Evolutionary conservation across 2,888 invertebrate genomes (phyloP).

Genomic region (Cancer borealis): DNA sequence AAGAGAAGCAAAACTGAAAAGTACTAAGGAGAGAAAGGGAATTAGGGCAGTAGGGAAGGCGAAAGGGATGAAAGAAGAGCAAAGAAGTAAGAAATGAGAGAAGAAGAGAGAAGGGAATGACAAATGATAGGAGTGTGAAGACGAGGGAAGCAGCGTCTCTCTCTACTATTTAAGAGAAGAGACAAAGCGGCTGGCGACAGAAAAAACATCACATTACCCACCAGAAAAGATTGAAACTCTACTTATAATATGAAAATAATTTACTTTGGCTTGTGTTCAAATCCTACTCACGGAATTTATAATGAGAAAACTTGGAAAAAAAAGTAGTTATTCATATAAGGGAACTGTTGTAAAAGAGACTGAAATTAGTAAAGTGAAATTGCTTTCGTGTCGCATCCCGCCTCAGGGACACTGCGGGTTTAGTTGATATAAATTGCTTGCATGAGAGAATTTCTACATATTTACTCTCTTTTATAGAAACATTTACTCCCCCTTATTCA

Average conservation of each 20-base stretch:
- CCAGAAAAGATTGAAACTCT: background rate
- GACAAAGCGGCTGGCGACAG: background rate
- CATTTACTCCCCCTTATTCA: conserved; percentile 33
- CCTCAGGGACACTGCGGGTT: background rate
- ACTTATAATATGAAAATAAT: background rate
- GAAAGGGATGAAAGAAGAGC: background rate
- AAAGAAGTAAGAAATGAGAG: background rate
- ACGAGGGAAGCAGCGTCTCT: background rate
- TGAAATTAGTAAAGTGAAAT: conserved; percentile 37
- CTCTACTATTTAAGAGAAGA: background rate
- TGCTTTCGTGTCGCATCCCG: background rate
- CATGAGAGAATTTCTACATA: background rate
- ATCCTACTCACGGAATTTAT: background rate
- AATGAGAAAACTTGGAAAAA: background rate
- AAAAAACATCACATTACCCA: background rate
- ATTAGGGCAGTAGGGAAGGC: background rate
- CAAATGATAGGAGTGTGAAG: background rate
- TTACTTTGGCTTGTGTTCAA: background rate
- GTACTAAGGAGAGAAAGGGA: background rate
- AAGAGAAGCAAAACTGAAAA: background rate
- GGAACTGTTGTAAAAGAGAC: background rate
- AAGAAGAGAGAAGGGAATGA: background rate
- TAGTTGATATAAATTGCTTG: background rate
- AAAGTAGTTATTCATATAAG: background rate
- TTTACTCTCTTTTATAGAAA: background rate